phyloP scores from a whole-genome alignment of 1,140 invertebrate genomes.

The Dreissena polymorpha region DNA sequence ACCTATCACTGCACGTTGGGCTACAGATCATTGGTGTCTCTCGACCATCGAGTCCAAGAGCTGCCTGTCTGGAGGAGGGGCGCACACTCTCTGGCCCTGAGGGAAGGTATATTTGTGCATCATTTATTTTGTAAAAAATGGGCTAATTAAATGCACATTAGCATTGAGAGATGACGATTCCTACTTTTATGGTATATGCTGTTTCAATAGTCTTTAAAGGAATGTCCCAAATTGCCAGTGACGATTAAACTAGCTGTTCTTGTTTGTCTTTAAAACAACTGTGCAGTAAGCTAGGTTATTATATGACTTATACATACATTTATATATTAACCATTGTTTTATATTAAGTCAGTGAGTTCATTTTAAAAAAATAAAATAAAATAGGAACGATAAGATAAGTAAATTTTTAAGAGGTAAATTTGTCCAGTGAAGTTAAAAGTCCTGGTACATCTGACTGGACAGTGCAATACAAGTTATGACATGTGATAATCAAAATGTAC shows the following conservation, averaged over 20 bases:
- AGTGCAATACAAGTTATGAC: too few species aligned
- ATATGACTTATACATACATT: too few species aligned
- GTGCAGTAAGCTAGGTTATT: too few species aligned
- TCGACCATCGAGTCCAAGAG: slow-evolving; percentile 64
- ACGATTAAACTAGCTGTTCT: neutral
- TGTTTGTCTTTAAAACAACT: neutral
- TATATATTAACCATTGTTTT: too few species aligned
- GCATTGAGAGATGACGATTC: neutral
- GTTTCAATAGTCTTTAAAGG: neutral
- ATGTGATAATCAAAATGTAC: too few species aligned
- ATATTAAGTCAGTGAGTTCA: too few species aligned
- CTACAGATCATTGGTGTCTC: slow-evolving; percentile 70
- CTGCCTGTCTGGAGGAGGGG: slow-evolving; percentile 57
- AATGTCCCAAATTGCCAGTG: neutral
- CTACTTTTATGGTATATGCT: neutral
- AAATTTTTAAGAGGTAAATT: too few species aligned
- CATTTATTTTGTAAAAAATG: neutral
- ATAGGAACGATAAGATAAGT: too few species aligned
- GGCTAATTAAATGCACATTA: neutral
- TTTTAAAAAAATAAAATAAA: too few species aligned
- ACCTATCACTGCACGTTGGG: slow-evolving; percentile 65
- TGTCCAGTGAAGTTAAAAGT: too few species aligned
- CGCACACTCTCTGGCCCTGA: slow-evolving; percentile 60
- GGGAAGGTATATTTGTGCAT: neutral
- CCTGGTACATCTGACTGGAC: too few species aligned